These are phyloP conservation scores for Yponomeuta malinellus DNA, from an alignment of 2,888 invertebrate species.

Conservation along the genomic window DNA sequence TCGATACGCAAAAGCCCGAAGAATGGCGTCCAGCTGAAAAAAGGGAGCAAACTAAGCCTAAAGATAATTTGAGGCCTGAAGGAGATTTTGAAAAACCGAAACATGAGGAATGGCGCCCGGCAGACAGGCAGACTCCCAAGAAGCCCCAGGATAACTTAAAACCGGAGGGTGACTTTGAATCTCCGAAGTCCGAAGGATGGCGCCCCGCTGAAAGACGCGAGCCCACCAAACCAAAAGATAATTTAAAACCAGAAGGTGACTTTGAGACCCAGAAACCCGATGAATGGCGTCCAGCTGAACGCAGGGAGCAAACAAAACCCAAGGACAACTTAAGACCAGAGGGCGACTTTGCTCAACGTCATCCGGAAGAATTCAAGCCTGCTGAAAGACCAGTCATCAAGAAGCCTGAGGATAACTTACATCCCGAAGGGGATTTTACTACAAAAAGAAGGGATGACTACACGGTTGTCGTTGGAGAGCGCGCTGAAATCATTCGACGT, in stretches of 20 bases:
- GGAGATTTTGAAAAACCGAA: slow-evolving; percentile 51
- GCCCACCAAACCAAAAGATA: slow-evolving; percentile 54
- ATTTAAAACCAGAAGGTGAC: slow-evolving; percentile 73
- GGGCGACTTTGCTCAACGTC: slow-evolving; percentile 71
- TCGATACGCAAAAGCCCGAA: slow-evolving; percentile 52
- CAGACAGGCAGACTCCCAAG: slow-evolving; percentile 63
- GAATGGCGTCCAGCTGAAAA: slow-evolving; percentile 62
- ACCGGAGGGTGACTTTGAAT: slow-evolving; percentile 64
- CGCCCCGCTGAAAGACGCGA: slow-evolving; percentile 50
- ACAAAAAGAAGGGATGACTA: slow-evolving; percentile 73
- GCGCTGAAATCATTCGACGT: slow-evolving; percentile 78
- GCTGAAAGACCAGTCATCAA: slow-evolving; percentile 65
- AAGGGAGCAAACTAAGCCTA: slow-evolving; percentile 43
- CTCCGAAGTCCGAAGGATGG: slow-evolving; percentile 42
- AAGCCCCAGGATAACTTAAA: slow-evolving; percentile 73
- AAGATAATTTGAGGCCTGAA: slow-evolving; percentile 68
- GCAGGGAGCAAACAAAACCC: slow-evolving; percentile 39
- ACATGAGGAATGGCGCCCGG: slow-evolving; percentile 60
- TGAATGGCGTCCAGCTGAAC: slow-evolving; percentile 53
- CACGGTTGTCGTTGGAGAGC: slow-evolving; percentile 76
- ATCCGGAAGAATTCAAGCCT: slow-evolving; percentile 49
- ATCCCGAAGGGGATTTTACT: slow-evolving; percentile 72
- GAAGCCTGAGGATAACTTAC: slow-evolving; percentile 72
- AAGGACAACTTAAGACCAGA: slow-evolving; percentile 71
- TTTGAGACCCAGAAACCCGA: slow-evolving; percentile 43